Percentiles rank a stretch among this genome's conserved stretches.
phyloP scores from a whole-genome alignment of 1,140 invertebrate genomes.

The Dendrolimus punctatus region DNA sequence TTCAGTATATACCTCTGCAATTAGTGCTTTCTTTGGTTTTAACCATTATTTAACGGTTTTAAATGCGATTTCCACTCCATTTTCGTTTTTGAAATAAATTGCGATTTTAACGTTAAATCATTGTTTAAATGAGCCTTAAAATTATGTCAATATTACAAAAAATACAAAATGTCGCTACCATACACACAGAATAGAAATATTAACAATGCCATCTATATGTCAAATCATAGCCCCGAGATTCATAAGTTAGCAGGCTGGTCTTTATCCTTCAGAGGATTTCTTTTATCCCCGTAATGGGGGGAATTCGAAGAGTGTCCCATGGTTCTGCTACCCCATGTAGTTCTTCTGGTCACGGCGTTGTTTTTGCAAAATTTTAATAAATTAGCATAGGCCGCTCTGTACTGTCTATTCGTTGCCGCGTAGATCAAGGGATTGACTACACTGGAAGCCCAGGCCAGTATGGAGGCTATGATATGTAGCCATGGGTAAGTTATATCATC shows the following conservation, averaged over 20 bases:
- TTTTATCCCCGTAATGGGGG: conserved; percentile 50
- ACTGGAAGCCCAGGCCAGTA: conserved; percentile 88
- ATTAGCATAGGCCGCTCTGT: conserved; percentile 82
- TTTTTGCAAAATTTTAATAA: conserved; percentile 72
- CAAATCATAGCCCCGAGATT: conserved; percentile 8
- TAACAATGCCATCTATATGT: too few relatives aligned
- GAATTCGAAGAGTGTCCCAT: conserved; percentile 63
- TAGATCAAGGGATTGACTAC: conserved; percentile 92
- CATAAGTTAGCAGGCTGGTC: conserved; percentile 47
- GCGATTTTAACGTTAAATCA: too few relatives aligned
- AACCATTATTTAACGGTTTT: too few relatives aligned
- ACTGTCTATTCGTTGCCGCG: conserved; percentile 88
- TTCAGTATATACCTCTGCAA: too few relatives aligned
- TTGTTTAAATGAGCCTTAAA: too few relatives aligned
- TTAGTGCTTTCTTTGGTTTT: too few relatives aligned
- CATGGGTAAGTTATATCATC: conserved; percentile 80
- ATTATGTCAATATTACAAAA: too few relatives aligned
- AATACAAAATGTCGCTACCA: too few relatives aligned
- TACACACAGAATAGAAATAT: too few relatives aligned
- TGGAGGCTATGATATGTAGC: conserved; percentile 85
- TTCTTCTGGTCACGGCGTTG: conserved; percentile 44
- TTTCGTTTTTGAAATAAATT: too few relatives aligned
- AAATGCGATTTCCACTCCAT: too few relatives aligned
- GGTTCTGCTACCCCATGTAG: conserved; percentile 60
- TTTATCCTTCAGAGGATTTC: conserved; percentile 43